Evolutionary conservation across 2,113 vertebrate species (phyloP), one percentile per base, ranked within the genome.

Genomic region (Actenoides lindsayi): DNA sequence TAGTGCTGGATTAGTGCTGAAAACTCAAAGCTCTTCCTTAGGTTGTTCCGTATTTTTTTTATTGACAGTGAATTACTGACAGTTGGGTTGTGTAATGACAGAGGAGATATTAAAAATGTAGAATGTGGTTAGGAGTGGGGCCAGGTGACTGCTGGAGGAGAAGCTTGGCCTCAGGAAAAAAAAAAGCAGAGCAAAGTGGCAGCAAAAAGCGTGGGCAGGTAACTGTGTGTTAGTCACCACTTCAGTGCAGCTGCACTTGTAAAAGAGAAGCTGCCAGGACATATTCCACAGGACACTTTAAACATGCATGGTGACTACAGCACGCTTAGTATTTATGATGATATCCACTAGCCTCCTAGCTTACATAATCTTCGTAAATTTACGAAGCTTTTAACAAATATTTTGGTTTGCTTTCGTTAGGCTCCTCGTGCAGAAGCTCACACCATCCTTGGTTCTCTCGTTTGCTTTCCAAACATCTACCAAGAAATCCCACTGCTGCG

Each of bases 391-490:
- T 51, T 25, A 14, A 51, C 24, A 25, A 27, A 51, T 48, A 1
- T 4, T 24, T 77, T 51, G 57, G 21, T 35, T 57, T 35, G 1
- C 16, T 46, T 88, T 65, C 0, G 1, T n/a, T 76, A 99, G 99
- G 99, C 98, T 44, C 99, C 99, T 24, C 98, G 99, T 39, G 97
- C 97, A 5, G 99, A 99, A 97, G 99, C 99, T 83, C 99, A 99
- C 96, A 99, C 99, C 10, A 97, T 99, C 92, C 98, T 99, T 4
- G 99, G 99, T 27, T 99, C 99, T 71, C 98, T 99, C 10, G 98
- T 99, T 95, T 99, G 99, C 98, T 99, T 99, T 85, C 99, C 99
- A 60, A 99, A 99, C 76, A 98, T 98, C 80, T 99, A 99, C 95
- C 98, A 81, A 30, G 98, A 99, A 93, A 98, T 99, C 77, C 98